phyloP scores from a whole-genome alignment of 2,797 vertebrate species.

The Epinephelus coioides region DNA sequence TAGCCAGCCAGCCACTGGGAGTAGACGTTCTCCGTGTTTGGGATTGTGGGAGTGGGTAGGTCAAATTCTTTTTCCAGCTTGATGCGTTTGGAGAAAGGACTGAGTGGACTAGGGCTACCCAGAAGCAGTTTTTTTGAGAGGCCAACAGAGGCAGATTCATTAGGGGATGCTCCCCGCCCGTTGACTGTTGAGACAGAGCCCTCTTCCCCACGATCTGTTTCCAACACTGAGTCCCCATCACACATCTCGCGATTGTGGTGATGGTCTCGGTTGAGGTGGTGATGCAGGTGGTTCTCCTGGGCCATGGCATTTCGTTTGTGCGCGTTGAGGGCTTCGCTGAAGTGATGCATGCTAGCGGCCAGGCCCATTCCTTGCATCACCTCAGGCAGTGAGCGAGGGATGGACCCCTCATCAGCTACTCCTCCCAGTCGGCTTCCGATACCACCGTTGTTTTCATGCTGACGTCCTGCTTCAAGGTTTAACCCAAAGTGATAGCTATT shows the following conservation, averaged over 20 bases:
- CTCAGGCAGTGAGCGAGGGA: conserved; percentile 92
- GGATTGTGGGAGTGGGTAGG: conserved; percentile 95
- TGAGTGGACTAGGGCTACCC: conserved; percentile 97
- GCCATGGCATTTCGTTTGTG: conserved; percentile 95
- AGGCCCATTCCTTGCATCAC: conserved; percentile 98
- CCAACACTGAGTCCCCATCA: conserved; percentile 93
- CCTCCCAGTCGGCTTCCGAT: conserved; percentile 77
- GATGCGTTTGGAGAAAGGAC: conserved; percentile 98
- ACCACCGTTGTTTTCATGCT: conserved; percentile 94
- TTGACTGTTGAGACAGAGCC: conserved; percentile 91
- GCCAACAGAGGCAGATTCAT: conserved; percentile 95
- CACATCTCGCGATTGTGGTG: conserved; percentile 92
- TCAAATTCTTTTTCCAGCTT: conserved; percentile 99
- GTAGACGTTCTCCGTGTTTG: conserved; percentile 98
- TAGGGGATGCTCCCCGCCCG: conserved; percentile 95
- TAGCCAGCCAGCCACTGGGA: conserved; percentile 99
- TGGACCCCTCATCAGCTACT: conserved; percentile 85
- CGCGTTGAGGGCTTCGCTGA: conserved; percentile 96
- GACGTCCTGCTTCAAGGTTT: conserved; percentile 93
- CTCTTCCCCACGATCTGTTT: conserved; percentile 94
- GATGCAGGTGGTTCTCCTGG: conserved; percentile 87
- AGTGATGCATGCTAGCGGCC: conserved; percentile 99
- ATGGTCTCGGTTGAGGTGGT: conserved; percentile 89
- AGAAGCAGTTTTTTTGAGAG: conserved; percentile 98
- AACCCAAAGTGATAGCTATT: conserved; percentile 95